Evolutionary conservation across 2,888 invertebrate genomes (phyloP), one percentile per base, ranked within the genome.

Genomic region (Melieria omissa): DNA sequence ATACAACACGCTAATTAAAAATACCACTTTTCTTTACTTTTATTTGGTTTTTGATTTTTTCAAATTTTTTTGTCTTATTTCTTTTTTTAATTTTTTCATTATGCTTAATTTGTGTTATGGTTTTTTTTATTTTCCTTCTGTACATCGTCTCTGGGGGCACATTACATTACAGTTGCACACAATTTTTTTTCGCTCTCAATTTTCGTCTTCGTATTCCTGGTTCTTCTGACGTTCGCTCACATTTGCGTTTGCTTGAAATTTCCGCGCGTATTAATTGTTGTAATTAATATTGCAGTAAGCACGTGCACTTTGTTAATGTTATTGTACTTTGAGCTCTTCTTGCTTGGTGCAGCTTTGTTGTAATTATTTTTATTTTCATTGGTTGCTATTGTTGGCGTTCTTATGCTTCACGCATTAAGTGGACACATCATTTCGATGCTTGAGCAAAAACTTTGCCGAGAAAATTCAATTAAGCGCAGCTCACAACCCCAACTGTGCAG

Each of bases 251-350:
- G 14, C n/a, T 52, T 52, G 52, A 52, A 52, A 52, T 52, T 52
- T 52, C 14, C 52, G 52, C 52, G 16, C 55, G 8, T 65, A 64
- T 70, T 64, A 70, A 70, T 64, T 70, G 64, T 70, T 64, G 64
- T 64, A 64, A 70, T 70, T 70, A 64, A 70, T 70, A 64, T 70
- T 70, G 64, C 70, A 68, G 44, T 52, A 61, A 68, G 61, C 61
- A 42, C 54, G 42, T 54, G 62, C 9, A n/a, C 4, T 16, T 57
- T 14, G 29, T 29, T 29, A 29, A 9, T 5, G 62, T 45, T 62
- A 45, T 12, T 52, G 49, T 64, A 7, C 3, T 8, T 63, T 29
- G 41, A 8, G 6, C n/a, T 41, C 5, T 8, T 12, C 47, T 10
- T 52, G 41, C 46, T 10, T 29, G 16, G 4, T 49, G 47, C 14